A percentile compares a stretch with the other conserved stretches of the same genome.
Evolutionary conservation across 2,113 vertebrate species (phyloP).

Genomic region (Xiphophorus maculatus): DNA sequence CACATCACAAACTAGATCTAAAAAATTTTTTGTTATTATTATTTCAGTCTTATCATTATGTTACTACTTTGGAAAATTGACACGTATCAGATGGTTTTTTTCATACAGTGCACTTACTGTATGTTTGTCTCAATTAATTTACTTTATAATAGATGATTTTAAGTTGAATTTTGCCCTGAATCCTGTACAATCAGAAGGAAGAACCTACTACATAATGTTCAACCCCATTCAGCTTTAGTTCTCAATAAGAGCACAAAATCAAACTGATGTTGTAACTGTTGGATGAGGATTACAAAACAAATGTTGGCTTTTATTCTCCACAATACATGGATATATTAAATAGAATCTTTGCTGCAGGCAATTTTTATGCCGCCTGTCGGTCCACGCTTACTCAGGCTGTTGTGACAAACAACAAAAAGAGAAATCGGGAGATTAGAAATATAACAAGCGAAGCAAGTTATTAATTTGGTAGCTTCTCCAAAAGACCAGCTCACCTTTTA

Average conservation of each 20-base stretch:
- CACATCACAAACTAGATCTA: background rate
- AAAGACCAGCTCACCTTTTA: constrained; percentile 81
- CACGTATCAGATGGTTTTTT: background rate
- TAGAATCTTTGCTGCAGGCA: background rate
- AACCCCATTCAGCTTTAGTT: background rate
- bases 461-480: background rate
- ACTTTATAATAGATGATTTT: background rate
- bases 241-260: constrained; percentile 26
- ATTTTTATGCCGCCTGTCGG: background rate
- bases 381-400: constrained; percentile 39
- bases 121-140: background rate
- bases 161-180: background rate
- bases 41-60: background rate
- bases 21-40: background rate
- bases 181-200: background rate
- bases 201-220: background rate
- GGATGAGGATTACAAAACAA: background rate
- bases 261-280: background rate
- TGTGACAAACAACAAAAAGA: constrained; percentile 5
- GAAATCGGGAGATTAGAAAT: background rate
- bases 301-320: background rate
- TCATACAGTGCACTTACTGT: background rate
- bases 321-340: background rate
- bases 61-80: background rate
- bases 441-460: background rate